Base-by-base conservation (phyloP, 2,113 vertebrate genomes). In the Mesocricetus auratus region DNA sequence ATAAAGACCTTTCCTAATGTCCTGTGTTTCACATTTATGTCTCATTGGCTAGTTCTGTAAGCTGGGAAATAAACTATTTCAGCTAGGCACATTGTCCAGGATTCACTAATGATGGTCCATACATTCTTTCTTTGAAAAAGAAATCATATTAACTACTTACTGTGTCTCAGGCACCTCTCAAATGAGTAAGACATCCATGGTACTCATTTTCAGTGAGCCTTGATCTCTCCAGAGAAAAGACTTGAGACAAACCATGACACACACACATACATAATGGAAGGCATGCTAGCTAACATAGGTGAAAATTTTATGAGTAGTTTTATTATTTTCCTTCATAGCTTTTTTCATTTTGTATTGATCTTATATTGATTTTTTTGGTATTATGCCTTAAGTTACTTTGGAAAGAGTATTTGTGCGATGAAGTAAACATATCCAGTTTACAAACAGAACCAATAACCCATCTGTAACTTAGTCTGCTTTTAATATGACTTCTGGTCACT, bases 361-460 rank as follows among this genome's bases (percentile, higher is more conserved):
- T 73, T 83, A 66, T 36, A n/a, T 89, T 68, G 9, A 73, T 86
- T 85, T 92, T 90, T 91, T 92, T n/a, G 31, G 1, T 60, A 22
- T 83, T 45, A 26, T 87, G 6, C 19, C 13, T 89, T 73, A 81
- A 58, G 66, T 77, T 83, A 91, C 75, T 91, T 94, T 89, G 74
- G 92, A 90, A 92, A 66, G 69, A 95, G 24, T 7, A 50, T 33
- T 83, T n/a, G 31, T 42, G 47, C 92, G 47, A 69, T 62, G 91
- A 71, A 92, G 77, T 90, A 82, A 68, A 77, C 74, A 74, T 3
- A 95, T 69, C 12, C n/a, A 86, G 17, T 56, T 47, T 97, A 64
- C 3, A 87, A 71, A n/a, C 50, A 60, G 39, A 83, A 66, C 47
- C 22, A 69, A 39, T 9, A 86, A 66, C 33, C 47, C 12, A n/a